A percentile compares a stretch with the other conserved stretches of the same genome.
Conservation (phyloP, 2,797 vertebrate genomes). For the Chloroceryle amazona region DNA sequence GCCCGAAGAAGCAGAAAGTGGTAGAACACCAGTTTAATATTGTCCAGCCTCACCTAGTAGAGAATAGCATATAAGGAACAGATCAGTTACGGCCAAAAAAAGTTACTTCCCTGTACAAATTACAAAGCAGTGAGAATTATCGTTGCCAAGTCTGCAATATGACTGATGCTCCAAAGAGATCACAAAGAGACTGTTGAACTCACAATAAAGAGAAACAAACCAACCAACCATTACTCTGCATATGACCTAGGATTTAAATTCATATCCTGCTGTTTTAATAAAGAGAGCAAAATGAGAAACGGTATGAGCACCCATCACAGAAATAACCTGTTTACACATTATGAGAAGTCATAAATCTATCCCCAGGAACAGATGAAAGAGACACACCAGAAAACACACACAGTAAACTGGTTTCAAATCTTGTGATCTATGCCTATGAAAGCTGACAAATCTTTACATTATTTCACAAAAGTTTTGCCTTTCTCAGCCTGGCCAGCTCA, state of each 20-base stretch:
- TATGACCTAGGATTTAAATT: background rate
- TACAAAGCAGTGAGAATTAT: background rate
- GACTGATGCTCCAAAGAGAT: background rate
- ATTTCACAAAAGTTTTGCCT: background rate
- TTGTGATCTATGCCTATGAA: background rate
- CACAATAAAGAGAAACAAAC: background rate
- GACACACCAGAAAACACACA: background rate
- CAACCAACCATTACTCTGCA: background rate
- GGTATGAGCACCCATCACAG: background rate
- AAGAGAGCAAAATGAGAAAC: background rate
- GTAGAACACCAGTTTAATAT: background rate
- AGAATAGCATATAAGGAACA: background rate
- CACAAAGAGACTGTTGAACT: background rate
- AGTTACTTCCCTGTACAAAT: background rate
- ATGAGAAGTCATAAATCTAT: background rate
- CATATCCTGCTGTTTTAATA: background rate
- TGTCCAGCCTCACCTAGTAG: background rate
- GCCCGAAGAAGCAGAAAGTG: background rate
- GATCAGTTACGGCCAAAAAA: rapidly evolving
- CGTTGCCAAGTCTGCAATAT: background rate
- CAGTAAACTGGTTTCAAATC: background rate
- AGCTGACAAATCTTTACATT: background rate
- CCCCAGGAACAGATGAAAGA: background rate
- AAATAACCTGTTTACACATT: background rate
- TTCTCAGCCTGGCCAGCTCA: background rate